Base-by-base conservation (phyloP, 2,888 invertebrate species). In the Notocelia uddmanniana region DNA sequence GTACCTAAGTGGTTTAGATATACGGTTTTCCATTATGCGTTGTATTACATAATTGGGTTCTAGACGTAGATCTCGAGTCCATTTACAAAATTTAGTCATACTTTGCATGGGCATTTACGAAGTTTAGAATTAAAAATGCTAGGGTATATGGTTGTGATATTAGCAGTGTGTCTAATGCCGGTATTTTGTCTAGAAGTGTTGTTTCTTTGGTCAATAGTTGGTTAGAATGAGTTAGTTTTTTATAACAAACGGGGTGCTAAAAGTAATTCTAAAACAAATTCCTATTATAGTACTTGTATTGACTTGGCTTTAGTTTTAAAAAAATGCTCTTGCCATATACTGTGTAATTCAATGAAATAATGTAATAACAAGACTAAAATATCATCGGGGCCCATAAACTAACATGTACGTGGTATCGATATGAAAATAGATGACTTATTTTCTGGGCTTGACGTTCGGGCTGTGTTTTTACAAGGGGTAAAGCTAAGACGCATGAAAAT, bases 1-100 rank as follows among this genome's bases (percentile, higher is more conserved):
- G 79, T 76, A 45, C 45, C 45, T n/a, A 45, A 45, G n/a, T 45
- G 81, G 80, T 83, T 81, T 78, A 76, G 75, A 63, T 70, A 66
- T 58, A 66, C 71, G 73, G 71, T 69, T 73, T 73, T 78, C 76
- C 73, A 74, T 79, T 78, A 77, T 78, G 77, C 77, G 76, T 75
- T 76, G 77, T 74, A 70, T 48, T 58, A 45, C 74, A 31, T 60
- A 73, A 69, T 66, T 73, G 74, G 74, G 62, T 48, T 37, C 55
- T 15, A 23, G 3, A 6, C 21, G 45, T 48, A 11, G 59, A n/a
- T 37, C 54, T 31, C n/a, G 58, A 52, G 58, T n/a, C 68, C 59
- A 59, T 52, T 68, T 68, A 59, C 18, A 3, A 50, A 68, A 59
- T 59, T 59, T 37, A 37, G 5, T 68, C n/a, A 34, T 19, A 21